Conservation (phyloP, 2,113 vertebrate genomes). For the Suncus etruscus region DNA sequence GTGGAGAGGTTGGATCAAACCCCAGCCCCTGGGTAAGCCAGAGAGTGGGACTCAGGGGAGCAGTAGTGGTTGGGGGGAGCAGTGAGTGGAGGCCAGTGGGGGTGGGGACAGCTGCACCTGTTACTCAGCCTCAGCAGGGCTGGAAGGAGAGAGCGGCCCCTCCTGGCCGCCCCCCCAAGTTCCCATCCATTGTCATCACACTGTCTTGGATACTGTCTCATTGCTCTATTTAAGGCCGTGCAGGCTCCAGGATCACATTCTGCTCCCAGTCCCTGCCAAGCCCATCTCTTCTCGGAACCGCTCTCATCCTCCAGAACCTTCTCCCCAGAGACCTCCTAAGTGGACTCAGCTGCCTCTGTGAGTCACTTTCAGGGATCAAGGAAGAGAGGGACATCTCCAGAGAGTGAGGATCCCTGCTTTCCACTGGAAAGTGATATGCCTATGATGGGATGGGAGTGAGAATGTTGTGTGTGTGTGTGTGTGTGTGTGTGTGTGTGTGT, state of each 20-base stretch:
- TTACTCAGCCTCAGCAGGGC: slow-evolving; percentile 5
- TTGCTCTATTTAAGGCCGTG: slow-evolving; percentile 88
- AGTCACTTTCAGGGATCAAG: slow-evolving; percentile 38
- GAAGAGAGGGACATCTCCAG: neutral
- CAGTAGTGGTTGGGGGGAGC: neutral
- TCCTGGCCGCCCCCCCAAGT: slow-evolving; percentile 49
- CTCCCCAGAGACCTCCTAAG: slow-evolving; percentile 27
- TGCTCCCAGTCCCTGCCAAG: slow-evolving; percentile 79
- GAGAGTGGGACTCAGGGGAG: neutral
- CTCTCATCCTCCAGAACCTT: slow-evolving; percentile 4
- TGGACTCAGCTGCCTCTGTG: slow-evolving; percentile 50
- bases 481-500: neutral
- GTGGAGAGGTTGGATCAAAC: neutral
- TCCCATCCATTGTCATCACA: slow-evolving; percentile 85
- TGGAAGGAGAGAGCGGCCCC: neutral
- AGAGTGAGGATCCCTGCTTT: slow-evolving; percentile 21
- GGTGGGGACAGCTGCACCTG: slow-evolving; percentile 69
- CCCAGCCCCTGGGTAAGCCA: neutral
- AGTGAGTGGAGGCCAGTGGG: neutral
- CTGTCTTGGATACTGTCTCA: slow-evolving; percentile 64
- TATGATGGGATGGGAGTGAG: neutral
- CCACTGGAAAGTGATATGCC: neutral
- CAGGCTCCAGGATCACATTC: slow-evolving; percentile 85
- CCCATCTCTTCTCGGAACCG: neutral
- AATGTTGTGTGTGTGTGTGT: neutral